Percentiles rank a stretch among this genome's conserved stretches.
Conservation (phyloP, 2,113 vertebrate genomes). For the Halcyon malimbica region DNA sequence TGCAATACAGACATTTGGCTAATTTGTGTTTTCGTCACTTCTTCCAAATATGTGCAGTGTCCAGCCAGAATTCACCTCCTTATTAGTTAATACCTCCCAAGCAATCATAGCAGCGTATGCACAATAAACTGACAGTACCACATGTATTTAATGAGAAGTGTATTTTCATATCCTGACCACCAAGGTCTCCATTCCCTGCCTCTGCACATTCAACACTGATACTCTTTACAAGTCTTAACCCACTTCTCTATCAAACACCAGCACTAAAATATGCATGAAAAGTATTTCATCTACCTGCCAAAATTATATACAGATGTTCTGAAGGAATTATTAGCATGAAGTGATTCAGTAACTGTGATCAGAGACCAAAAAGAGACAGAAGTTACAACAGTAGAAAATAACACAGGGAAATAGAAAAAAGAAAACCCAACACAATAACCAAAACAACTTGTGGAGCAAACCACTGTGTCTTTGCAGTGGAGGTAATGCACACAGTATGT, state of each 20-base stretch:
- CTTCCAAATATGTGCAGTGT: neutral
- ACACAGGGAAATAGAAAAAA: neutral
- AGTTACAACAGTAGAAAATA: neutral
- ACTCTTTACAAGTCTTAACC: neutral
- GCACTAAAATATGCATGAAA: neutral
- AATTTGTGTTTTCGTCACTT: neutral
- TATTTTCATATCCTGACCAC: neutral
- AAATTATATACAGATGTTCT: neutral
- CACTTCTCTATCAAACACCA: neutral
- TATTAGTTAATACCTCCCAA: neutral
- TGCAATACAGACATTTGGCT: neutral
- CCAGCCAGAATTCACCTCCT: neutral
- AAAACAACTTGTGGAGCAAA: neutral
- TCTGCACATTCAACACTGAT: neutral
- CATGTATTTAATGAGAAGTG: neutral
- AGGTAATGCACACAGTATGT: neutral
- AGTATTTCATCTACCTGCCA: neutral
- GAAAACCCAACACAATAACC: neutral
- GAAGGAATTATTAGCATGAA: neutral
- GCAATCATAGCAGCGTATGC: neutral
- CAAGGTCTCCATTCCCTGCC: neutral
- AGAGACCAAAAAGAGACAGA: neutral
- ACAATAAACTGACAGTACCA: neutral
- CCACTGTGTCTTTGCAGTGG: neutral
- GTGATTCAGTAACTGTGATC: neutral